Evolutionary conservation across 2,888 invertebrate species (phyloP).

Genomic region (Neelides folsomi): DNA sequence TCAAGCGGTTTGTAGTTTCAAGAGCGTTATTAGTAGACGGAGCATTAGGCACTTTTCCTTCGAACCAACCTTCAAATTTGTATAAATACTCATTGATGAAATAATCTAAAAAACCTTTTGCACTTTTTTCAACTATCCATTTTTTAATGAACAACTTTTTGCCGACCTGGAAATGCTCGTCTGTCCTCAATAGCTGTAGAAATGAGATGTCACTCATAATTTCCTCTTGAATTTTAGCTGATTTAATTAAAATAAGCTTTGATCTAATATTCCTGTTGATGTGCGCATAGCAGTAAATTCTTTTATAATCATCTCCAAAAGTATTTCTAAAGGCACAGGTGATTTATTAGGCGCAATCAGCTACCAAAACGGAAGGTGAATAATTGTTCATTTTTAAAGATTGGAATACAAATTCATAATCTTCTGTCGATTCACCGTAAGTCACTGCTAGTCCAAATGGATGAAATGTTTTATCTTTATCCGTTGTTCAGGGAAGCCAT

Average conservation of each 20-base stretch:
- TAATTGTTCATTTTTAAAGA: no score
- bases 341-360: constrained; percentile 12
- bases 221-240: no score
- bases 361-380: constrained; percentile 3
- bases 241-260: no score
- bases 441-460: constrained; percentile 5
- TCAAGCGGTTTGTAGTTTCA: neutral
- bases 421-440: constrained; percentile 2
- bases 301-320: neutral
- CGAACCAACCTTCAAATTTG: constrained; percentile 2
- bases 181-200: neutral
- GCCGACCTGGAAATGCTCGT: neutral
- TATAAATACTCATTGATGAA: neutral
- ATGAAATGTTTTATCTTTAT: constrained; percentile 10
- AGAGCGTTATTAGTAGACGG: constrained; percentile 5
- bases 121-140: neutral
- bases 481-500: constrained; percentile 10
- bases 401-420: constrained; percentile 4
- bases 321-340: constrained; percentile 1
- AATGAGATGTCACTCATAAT: neutral
- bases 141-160: neutral
- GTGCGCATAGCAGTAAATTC: constrained; percentile 8
- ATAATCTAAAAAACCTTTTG: neutral
- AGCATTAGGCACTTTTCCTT: neutral
- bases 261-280: constrained; percentile 3